phyloP scores from a whole-genome alignment of 2,888 invertebrate species.

The Endomychus coccineus region DNA sequence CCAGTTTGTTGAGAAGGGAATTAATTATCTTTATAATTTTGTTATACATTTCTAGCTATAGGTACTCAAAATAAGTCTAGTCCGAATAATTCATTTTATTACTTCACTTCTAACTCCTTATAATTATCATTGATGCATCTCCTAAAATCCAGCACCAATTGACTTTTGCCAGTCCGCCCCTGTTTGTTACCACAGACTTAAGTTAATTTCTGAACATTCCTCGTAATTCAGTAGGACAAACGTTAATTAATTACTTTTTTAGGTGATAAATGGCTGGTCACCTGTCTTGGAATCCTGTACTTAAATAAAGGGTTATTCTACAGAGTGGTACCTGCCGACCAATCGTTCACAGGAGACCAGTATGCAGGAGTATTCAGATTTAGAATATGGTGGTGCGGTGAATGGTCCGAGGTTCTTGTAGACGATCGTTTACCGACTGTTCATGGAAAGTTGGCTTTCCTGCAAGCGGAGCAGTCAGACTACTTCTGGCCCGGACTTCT shows the following conservation, averaged over 20 bases:
- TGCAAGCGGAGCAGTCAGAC: slow-evolving; percentile 71
- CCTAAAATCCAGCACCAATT: too few species aligned
- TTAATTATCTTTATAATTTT: too few species aligned
- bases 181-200: too few species aligned
- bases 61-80: too few species aligned
- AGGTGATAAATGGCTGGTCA: slow-evolving; percentile 89
- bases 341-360: slow-evolving; percentile 62
- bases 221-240: not conserved
- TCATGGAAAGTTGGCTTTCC: slow-evolving; percentile 76
- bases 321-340: slow-evolving; percentile 86
- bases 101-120: too few species aligned
- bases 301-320: slow-evolving; percentile 83
- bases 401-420: slow-evolving; percentile 84
- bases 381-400: slow-evolving; percentile 89
- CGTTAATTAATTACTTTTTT: slow-evolving; percentile 25
- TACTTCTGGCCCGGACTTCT: slow-evolving; percentile 85
- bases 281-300: slow-evolving; percentile 78
- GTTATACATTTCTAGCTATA: too few species aligned
- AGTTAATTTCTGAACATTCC: too few species aligned
- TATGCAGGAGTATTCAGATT: slow-evolving; percentile 81
- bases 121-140: too few species aligned
- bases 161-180: too few species aligned
- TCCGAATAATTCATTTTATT: too few species aligned
- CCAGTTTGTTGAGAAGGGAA: too few species aligned
- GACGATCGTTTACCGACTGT: slow-evolving; percentile 86